Percentiles rank a stretch among this genome's conserved stretches.
phyloP scores from a whole-genome alignment of 1,140 invertebrate genomes.

The Fopius arisanus region DNA sequence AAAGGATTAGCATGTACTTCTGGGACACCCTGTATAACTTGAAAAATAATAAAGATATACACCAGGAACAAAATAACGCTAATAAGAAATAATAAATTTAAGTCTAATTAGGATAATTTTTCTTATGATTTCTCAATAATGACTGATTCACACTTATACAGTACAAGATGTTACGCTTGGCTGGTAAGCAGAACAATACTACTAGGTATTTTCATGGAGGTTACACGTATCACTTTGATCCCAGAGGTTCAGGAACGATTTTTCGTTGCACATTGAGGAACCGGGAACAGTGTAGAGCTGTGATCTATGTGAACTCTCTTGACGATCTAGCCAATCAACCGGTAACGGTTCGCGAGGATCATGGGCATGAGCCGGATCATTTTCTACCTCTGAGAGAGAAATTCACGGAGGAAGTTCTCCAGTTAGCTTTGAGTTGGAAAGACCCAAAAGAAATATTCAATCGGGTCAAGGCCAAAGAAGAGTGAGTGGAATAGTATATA shows the following conservation, averaged over 20 bases:
- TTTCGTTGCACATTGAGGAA: not conserved
- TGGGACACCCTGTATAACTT: too few relatives aligned
- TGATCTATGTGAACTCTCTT: not conserved
- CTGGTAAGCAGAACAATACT: not conserved
- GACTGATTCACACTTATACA: too few relatives aligned
- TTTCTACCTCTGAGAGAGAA: not conserved
- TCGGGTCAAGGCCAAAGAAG: not conserved
- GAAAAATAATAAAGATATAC: too few relatives aligned
- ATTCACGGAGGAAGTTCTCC: not conserved
- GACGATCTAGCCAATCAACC: not conserved
- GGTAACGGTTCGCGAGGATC: not conserved
- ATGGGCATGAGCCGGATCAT: not conserved
- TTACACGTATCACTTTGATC: not conserved
- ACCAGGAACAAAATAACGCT: too few relatives aligned
- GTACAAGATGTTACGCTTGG: not conserved
- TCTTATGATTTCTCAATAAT: too few relatives aligned
- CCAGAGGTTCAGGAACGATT: not conserved
- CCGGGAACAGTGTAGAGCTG: not conserved
- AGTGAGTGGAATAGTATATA: not conserved
- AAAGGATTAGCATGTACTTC: too few relatives aligned
- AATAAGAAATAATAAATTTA: too few relatives aligned
- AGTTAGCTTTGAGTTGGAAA: not conserved
- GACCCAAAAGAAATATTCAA: not conserved
- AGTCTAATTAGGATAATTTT: too few relatives aligned
- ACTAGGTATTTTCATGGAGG: not conserved